Conservation (phyloP, 2,888 invertebrate species). For the Mythimna albipuncta region DNA sequence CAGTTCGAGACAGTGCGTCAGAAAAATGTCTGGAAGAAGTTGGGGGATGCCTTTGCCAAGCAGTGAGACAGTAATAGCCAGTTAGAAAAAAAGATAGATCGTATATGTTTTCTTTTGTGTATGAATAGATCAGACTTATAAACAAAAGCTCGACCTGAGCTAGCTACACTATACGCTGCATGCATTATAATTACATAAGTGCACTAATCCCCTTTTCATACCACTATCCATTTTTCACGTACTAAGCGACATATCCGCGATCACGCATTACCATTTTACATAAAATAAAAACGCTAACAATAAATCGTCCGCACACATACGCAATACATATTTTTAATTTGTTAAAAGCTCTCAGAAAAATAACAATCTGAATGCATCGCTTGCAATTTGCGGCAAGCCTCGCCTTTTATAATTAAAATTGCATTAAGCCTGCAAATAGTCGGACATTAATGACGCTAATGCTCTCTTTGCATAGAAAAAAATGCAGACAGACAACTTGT, state of each 20-base stretch:
- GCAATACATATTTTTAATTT: conserved; percentile 83
- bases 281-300: conserved; percentile 43
- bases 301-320: conserved; percentile 59
- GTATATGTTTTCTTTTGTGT: too few species aligned
- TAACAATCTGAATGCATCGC: conserved; percentile 86
- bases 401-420: conserved; percentile 90
- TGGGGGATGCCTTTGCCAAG: too few species aligned
- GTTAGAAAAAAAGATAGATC: too few species aligned
- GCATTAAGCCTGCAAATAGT: conserved; percentile 86
- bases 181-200: conserved; percentile 14
- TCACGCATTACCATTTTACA: conserved; percentile 36
- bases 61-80: too few species aligned
- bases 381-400: conserved; percentile 82
- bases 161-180: not conserved
- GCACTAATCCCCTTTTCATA: conserved; percentile 21
- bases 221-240: conserved; percentile 46
- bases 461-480: conserved; percentile 83
- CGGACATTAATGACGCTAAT: conserved; percentile 83
- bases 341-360: conserved; percentile 88
- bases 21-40: too few species aligned
- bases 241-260: conserved; percentile 53
- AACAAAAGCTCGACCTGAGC: too few species aligned
- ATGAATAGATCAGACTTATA: too few species aligned
- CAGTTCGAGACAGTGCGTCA: too few species aligned
- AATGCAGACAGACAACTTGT: conserved; percentile 76